Evolutionary conservation across 2,113 vertebrate species (phyloP), one percentile per base, ranked within the genome.

Genomic region (Vimba vimba): DNA sequence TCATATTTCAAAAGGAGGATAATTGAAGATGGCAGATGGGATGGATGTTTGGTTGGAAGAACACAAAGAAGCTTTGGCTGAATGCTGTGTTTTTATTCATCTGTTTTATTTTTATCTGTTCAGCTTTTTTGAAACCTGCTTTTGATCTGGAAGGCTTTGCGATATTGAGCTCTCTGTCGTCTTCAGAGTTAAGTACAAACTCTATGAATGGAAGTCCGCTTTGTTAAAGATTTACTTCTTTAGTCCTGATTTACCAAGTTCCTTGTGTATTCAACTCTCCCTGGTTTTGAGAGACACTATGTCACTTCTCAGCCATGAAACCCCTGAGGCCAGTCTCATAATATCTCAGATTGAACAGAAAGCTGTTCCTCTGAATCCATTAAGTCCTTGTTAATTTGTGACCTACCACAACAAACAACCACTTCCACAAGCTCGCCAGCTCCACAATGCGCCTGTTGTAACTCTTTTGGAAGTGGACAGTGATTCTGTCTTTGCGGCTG

Each of bases 251-350:
- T 52, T 71, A 39, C 30, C 30, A 39, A 59, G 6, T 27, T 62
- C 27, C n/a, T 73, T 43, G 3, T 68, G n/a, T 52, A 36, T 60
- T 75, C 55, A 27, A 25, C 33, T 79, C 36, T 27, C 25, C 64
- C 5, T 21, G 30, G 47, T 25, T 36, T 87, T 52, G 88, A 87
- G 85, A 86, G 85, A 90, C 74, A 76, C 89, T 91, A 92, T 93
- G 91, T 94, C 93, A 93, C 84, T 62, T 59, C 83, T 73, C 55
- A 89, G 82, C 76, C 87, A 85, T 68, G 84, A 89, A 62, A 90
- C 71, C 81, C 91, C 76, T 82, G 13, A 89, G 92, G 89, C 84
- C 78, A 89, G 83, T 68, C 57, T 25, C 79, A 64, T 76, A 10
- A 77, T 85, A 86, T 85, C 89, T 74, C 69, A 43, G 50, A 85